Base-by-base conservation (phyloP, 2,888 invertebrate genomes). In the Bhutanitis thaidina region DNA sequence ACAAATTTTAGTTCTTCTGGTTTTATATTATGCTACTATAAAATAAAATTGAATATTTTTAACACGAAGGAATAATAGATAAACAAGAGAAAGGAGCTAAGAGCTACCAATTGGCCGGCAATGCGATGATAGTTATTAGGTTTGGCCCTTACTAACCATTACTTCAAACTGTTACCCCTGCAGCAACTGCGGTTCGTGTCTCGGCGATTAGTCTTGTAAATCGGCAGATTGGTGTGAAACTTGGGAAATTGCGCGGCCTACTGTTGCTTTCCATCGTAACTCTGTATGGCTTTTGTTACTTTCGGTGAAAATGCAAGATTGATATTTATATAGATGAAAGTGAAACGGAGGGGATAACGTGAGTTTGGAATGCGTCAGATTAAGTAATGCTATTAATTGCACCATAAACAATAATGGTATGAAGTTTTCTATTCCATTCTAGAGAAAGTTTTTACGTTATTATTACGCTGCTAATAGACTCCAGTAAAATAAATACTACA, bases 201-300 rank as follows among this genome's bases (percentile, higher is more conserved):
- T 57, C 60, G 56, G 54, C 65, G 58, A 71, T 74, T 76, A 74
- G 72, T 76, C 71, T 68, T 68, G 65, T 68, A 65, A 71, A 77
- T 74, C 65, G 55, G 69, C 70, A 74, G 74, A 80, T 74, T 67
- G 71, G 69, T 74, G 77, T 74, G 77, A 78, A 80, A 73, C 71
- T 62, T 64, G 36, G 66, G 61, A 67, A 71, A 64, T 66, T 59
- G 58, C 59, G 37, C 55, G 49, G 54, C 55, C 44, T 36, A 46
- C 50, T 53, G 40, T 52, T 51, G 60, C 67, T 71, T 71, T 71
- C 66, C 62, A 60, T 62, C 62, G 50, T 52, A 56, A 43, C 53
- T 57, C 57, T 50, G 47, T 56, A 54, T 53, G 59, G 64, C 61
- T 58, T 61, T 58, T 27, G 27, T 27, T 10, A 30, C 34, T n/a